These are phyloP conservation scores for Eupeodes luniger DNA, from an alignment of 2,888 invertebrate genomes.

Conservation along the genomic window DNA sequence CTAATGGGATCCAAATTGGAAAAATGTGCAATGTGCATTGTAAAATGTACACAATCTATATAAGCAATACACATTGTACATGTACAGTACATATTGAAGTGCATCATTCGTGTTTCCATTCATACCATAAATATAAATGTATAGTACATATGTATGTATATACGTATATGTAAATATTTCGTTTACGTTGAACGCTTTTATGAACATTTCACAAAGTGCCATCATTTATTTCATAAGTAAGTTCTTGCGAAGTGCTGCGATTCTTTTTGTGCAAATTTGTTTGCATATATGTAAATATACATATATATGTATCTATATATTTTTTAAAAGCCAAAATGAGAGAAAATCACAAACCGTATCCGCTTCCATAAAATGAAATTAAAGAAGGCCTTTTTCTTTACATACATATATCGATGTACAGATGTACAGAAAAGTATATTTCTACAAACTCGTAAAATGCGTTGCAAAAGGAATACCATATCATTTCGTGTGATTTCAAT, in stretches of 20 bases:
- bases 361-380: constrained; percentile 1
- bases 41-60: too few relatives aligned
- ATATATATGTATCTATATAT: too few relatives aligned
- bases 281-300: not conserved
- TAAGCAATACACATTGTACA: not conserved
- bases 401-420: too few relatives aligned
- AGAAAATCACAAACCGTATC: constrained; percentile 22
- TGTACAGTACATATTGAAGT: too few relatives aligned
- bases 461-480: not conserved
- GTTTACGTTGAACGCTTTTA: constrained; percentile 39
- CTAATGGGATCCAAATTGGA: constrained; percentile 62
- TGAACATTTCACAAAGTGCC: constrained; percentile 60
- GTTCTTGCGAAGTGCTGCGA: not conserved
- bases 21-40: not conserved
- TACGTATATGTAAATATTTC: not conserved
- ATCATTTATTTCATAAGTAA: constrained; percentile 45
- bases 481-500: not conserved
- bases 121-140: too few relatives aligned
- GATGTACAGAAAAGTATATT: too few relatives aligned
- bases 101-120: too few relatives aligned
- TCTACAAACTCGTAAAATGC: too few relatives aligned
- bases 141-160: too few relatives aligned
- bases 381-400: not conserved
- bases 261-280: constrained; percentile 18
- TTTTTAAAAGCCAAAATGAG: constrained; percentile 10